These are phyloP conservation scores for Montipora efflorescens DNA, from an alignment of 64 coral and sea anemone species.

Conservation along the genomic window DNA sequence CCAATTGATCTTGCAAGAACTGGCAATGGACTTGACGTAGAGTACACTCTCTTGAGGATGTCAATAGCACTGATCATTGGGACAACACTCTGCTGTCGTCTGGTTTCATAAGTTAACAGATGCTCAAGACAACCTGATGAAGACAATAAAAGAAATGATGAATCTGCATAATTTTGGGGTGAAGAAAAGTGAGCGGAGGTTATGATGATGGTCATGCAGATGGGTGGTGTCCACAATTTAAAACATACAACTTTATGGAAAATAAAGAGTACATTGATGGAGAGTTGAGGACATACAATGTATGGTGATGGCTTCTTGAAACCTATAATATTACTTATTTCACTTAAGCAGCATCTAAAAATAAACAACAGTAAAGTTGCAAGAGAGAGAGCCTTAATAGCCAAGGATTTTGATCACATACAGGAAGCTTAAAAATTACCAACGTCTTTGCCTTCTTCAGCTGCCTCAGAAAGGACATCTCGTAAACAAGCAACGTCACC, in stretches of 20 bases:
- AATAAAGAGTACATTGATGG: too few relatives aligned
- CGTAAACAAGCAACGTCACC: constrained; percentile 87
- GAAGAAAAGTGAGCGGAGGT: neutral
- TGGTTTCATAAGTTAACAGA: constrained; percentile 93
- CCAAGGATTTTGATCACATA: neutral
- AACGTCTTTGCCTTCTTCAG: constrained; percentile 83
- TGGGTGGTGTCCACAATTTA: too few relatives aligned
- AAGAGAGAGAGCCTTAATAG: neutral
- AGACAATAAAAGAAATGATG: neutral
- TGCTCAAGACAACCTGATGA: constrained; percentile 76
- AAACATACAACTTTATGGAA: too few relatives aligned
- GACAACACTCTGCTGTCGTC: constrained; percentile 79
- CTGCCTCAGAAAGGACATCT: constrained; percentile 77
- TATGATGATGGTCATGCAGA: too few relatives aligned
- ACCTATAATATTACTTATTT: too few relatives aligned
- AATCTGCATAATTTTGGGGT: neutral
- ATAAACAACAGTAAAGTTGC: neutral
- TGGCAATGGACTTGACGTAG: constrained; percentile 78
- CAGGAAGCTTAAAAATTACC: constrained; percentile 43
- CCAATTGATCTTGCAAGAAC: constrained; percentile 83
- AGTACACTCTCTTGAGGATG: constrained; percentile 87
- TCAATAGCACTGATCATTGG: constrained; percentile 93
- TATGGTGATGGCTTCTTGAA: too few relatives aligned
- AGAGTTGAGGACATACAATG: too few relatives aligned
- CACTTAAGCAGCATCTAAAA: too few relatives aligned